Conservation (phyloP, 2,113 vertebrate species). For the Eulemur macaco region DNA sequence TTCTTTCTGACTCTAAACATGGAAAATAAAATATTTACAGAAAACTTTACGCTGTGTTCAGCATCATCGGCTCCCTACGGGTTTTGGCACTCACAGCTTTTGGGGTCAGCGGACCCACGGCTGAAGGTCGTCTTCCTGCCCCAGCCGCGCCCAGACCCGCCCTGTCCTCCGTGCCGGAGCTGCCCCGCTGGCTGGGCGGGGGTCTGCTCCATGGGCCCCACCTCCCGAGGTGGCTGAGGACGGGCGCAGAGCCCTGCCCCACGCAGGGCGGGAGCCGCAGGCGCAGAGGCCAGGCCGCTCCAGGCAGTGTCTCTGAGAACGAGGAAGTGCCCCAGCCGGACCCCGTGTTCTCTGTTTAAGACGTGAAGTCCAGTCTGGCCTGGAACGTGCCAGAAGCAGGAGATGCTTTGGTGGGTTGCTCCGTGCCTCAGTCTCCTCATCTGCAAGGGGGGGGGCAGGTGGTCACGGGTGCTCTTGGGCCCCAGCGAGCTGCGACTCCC, state of each 20-base stretch:
- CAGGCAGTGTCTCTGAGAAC: no score
- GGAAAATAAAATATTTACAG: constrained; percentile 86
- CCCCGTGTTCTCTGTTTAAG: background rate
- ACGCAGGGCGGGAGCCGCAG: no score
- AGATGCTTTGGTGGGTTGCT: no score
- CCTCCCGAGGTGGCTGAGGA: no score
- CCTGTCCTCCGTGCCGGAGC: no score
- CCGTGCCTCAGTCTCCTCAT: background rate
- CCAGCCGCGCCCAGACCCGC: rapidly evolving
- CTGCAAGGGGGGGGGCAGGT: background rate
- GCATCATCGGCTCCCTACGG: background rate
- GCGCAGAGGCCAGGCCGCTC: no score
- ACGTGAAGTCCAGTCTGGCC: background rate
- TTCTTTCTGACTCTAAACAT: constrained; percentile 84
- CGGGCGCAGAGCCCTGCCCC: no score
- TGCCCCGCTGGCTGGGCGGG: no score
- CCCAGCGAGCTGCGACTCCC: background rate
- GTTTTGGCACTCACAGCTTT: rapidly evolving
- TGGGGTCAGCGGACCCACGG: background rate
- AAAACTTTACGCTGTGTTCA: constrained; percentile 73
- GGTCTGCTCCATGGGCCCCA: background rate
- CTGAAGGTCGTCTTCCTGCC: background rate
- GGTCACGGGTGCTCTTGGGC: background rate
- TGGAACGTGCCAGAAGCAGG: background rate
- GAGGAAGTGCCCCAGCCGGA: background rate